These are phyloP conservation scores for Cacatua alba DNA, from an alignment of 2,113 vertebrate species.

Conservation along the genomic window DNA sequence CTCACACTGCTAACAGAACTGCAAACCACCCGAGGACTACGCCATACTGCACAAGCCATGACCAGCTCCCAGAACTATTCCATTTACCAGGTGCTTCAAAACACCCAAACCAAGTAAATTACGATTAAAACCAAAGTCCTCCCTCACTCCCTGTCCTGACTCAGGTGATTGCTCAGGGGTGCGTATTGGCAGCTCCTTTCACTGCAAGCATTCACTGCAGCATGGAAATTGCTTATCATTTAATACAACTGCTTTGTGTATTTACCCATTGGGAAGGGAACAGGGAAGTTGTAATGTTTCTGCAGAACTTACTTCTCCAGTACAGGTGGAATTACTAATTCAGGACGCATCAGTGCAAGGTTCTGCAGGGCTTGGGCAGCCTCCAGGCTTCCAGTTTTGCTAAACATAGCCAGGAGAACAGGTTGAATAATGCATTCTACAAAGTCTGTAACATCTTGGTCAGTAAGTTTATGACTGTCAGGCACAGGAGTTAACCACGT, in stretches of 20 bases:
- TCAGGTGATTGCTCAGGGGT: background rate
- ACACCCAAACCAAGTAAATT: background rate
- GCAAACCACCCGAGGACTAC: background rate
- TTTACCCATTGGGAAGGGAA: background rate
- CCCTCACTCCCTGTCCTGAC: background rate
- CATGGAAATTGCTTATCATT: background rate
- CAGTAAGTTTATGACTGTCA: constrained; percentile 91
- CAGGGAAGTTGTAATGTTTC: accelerated
- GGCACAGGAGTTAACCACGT: constrained; percentile 93
- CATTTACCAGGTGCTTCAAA: background rate
- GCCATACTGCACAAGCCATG: background rate
- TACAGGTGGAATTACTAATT: constrained; percentile 96
- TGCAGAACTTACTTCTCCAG: constrained; percentile 88
- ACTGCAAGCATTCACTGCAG: background rate
- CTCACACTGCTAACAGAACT: background rate
- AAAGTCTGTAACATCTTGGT: constrained; percentile 93
- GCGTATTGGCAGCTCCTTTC: background rate
- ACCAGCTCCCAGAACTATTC: background rate
- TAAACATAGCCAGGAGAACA: constrained; percentile 98
- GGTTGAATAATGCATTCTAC: constrained; percentile 97
- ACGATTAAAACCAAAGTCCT: background rate
- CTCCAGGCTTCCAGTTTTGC: constrained; percentile 97
- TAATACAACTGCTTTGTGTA: background rate
- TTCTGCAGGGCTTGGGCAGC: constrained; percentile 97
- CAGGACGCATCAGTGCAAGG: constrained; percentile 94